Evolutionary conservation across 2,797 vertebrate genomes (phyloP), one percentile per base, ranked within the genome.

Genomic region (Hoplostethus mediterraneus): DNA sequence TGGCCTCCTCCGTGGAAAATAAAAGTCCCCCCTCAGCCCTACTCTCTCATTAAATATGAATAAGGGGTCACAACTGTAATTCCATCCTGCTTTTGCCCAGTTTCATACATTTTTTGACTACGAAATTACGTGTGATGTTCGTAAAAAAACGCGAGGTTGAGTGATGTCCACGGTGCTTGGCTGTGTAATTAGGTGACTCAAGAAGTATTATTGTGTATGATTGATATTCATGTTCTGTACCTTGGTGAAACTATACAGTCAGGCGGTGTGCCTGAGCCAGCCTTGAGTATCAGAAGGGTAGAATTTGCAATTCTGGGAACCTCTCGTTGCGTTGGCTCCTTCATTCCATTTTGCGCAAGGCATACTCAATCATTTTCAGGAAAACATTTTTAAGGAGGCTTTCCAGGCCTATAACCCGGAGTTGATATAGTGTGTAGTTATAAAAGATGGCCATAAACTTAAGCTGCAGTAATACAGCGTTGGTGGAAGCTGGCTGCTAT

Each of bases 21-120:
- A 81, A 80, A 84, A 84, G 67, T 79, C 71, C 61, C 75, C 63
- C 68, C 60, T 7, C 17, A 65, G 67, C 66, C 44, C 36, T 57
- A 14, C 60, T 67, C 65, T 72, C 72, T 87, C 85, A 84, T 92
- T 88, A 91, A 91, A 88, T 82, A 89, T 89, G 79, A 87, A 91
- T 72, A 62, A 51, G 64, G 80, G 83, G 76, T 89, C 85, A 84
- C 62, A 59, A 81, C 81, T 87, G 71, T 72, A 77, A 81, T 81
- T 74, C 64, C 63, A 73, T 40, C 68, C 57, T 59, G 47, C 60
- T 31, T 87, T 79, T 83, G 69, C 49, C 12, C 57, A 54, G 51
- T 72, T 82, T 82, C 72, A 68, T 80, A 71, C 65, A 62, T 86
- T 80, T 80, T 80, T 65, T 54, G 31, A n/a, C 51, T 54, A 28